Conservation (phyloP, 2,113 vertebrate genomes). For the Terrapene triunguis region DNA sequence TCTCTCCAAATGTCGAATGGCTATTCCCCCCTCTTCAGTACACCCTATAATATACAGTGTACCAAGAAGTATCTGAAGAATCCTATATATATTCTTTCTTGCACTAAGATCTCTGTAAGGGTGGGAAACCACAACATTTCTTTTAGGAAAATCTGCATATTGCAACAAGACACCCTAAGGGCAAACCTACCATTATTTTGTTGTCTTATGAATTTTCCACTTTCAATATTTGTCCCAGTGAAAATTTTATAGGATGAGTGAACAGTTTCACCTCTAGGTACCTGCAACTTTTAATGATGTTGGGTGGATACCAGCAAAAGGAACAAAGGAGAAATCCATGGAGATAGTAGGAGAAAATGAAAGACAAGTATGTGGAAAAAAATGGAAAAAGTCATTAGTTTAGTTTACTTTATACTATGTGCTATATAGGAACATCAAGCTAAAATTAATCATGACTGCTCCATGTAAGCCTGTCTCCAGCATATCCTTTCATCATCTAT, state of each 20-base stretch:
- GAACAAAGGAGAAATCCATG: not conserved
- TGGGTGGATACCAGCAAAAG: not conserved
- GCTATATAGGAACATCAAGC: not conserved
- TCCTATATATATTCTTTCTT: not conserved
- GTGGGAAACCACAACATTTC: not conserved
- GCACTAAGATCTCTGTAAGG: not conserved
- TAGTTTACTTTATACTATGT: not conserved
- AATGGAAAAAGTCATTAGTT: not conserved
- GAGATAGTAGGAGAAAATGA: constrained; percentile 8
- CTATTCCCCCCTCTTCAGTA: not conserved
- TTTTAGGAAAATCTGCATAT: not conserved
- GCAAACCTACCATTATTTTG: not conserved
- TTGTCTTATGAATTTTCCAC: not conserved
- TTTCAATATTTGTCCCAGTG: not conserved
- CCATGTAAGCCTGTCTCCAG: not conserved
- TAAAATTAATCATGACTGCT: not conserved
- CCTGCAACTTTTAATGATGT: constrained; percentile 22
- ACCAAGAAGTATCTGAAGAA: not conserved
- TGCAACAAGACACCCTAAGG: not conserved
- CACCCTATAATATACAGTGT: too few relatives aligned
- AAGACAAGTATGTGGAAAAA: constrained; percentile 6
- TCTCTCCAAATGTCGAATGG: not conserved
- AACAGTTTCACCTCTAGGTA: constrained; percentile 8
- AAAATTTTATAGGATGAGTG: not conserved
- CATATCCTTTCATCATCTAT: not conserved